These are phyloP conservation scores for Oryzias dopingdopingensis DNA, from an alignment of 2,797 vertebrate species.

Conservation along the genomic window DNA sequence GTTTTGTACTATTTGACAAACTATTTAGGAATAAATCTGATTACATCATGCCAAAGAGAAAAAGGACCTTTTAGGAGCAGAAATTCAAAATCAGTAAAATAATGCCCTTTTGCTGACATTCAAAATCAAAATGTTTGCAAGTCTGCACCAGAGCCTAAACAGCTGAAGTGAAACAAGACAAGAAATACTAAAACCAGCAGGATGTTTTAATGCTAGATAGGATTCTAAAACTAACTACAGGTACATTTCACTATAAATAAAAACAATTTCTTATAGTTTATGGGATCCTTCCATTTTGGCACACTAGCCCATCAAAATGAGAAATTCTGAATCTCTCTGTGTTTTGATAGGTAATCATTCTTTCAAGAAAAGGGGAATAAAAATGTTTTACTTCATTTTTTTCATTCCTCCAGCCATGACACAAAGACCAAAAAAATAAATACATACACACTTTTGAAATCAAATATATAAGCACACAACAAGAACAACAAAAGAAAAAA, in stretches of 20 bases:
- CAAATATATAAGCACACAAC: conserved; percentile 76
- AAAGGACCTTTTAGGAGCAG: conserved; percentile 10
- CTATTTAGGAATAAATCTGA: conserved; percentile 17
- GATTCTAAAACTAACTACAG: conserved; percentile 59
- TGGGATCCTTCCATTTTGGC: conserved; percentile 77
- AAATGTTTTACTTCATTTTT: conserved; percentile 67
- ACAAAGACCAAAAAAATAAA: conserved; percentile 82
- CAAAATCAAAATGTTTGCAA: conserved; percentile 33
- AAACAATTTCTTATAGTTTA: conserved; percentile 56
- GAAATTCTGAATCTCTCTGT: conserved; percentile 71
- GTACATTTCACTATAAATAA: conserved; percentile 74
- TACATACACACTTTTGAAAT: conserved; percentile 81
- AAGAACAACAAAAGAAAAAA: conserved; percentile 40
- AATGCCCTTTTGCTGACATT: conserved; percentile 67
- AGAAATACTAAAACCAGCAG: conserved; percentile 57
- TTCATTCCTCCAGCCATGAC: conserved; percentile 67
- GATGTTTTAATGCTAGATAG: conserved; percentile 61
- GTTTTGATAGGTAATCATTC: conserved; percentile 59
- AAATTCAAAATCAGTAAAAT: conserved; percentile 41
- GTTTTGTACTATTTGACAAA: conserved; percentile 17
- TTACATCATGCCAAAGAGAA: conserved; percentile 24
- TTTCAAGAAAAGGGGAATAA: conserved; percentile 69
- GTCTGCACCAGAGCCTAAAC: conserved; percentile 37
- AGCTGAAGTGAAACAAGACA: conserved; percentile 49
- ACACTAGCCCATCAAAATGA: conserved; percentile 66